These are phyloP conservation scores for Hipparchia semele DNA, from an alignment of 2,888 invertebrate genomes.

Conservation along the genomic window DNA sequence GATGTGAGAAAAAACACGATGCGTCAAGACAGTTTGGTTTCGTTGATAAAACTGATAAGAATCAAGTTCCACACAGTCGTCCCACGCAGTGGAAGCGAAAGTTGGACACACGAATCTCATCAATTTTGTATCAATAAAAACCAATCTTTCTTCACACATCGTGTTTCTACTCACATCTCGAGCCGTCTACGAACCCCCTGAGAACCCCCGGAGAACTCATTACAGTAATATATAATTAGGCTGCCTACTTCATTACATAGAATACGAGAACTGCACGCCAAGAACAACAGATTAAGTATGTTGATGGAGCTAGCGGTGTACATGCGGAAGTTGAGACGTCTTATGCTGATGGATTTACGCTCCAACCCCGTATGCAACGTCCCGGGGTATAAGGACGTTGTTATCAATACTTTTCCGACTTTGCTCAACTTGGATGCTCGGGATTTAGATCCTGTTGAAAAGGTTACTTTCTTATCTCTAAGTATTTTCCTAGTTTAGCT, in stretches of 20 bases:
- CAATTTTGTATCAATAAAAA: no score
- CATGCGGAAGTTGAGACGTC: slow-evolving; percentile 63
- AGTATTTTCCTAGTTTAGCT: background rate
- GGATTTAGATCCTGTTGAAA: slow-evolving; percentile 62
- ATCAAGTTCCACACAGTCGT: no score
- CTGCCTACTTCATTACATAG: slow-evolving; percentile 44
- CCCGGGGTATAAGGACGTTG: slow-evolving; percentile 65
- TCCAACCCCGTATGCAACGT: slow-evolving; percentile 66
- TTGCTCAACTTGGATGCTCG: slow-evolving; percentile 62
- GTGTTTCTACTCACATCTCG: no score
- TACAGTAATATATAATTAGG: no score
- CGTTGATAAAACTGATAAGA: no score
- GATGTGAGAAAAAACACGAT: no score
- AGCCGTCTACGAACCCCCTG: no score
- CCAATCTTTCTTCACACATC: no score
- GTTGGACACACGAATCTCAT: no score
- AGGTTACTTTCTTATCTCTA: slow-evolving; percentile 47
- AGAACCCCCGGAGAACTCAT: no score
- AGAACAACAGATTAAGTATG: slow-evolving; percentile 64
- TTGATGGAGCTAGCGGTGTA: slow-evolving; percentile 71
- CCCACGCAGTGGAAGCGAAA: no score
- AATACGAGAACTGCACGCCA: slow-evolving; percentile 62
- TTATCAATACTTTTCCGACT: slow-evolving; percentile 64
- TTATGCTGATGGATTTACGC: slow-evolving; percentile 65
- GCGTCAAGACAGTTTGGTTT: no score